These are phyloP conservation scores for Drepanosiphum platanoidis DNA, from an alignment of 2,888 invertebrate species.

Conservation along the genomic window DNA sequence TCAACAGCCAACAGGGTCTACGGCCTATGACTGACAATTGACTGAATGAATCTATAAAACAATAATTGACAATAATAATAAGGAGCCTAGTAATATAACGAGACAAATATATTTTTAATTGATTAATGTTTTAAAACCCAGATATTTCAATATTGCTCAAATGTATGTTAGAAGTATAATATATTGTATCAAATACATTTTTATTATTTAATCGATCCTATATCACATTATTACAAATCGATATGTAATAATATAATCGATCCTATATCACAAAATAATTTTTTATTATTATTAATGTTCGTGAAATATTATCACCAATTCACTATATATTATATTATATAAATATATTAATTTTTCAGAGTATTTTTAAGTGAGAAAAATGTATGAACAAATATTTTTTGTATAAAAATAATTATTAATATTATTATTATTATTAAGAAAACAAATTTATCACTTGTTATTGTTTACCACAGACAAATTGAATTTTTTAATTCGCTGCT, in stretches of 20 bases:
- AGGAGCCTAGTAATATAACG: not conserved
- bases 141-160: conserved; percentile 47
- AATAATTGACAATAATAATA: conserved; percentile 30
- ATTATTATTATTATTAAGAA: not conserved
- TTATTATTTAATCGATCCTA: too few species aligned
- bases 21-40: conserved; percentile 53
- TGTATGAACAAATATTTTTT: not conserved
- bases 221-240: not conserved
- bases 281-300: not conserved
- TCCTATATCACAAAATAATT: not conserved
- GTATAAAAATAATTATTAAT: not conserved
- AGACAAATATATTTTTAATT: conserved; percentile 14
- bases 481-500: not conserved
- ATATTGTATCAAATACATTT: too few species aligned
- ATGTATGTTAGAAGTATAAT: not conserved
- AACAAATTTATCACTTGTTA: not conserved
- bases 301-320: not conserved
- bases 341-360: not conserved
- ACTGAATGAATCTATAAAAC: conserved; percentile 47
- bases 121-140: not conserved
- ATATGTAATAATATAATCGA: too few species aligned
- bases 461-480: conserved; percentile 20
- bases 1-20: conserved; percentile 52
- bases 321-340: not conserved
- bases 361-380: not conserved